Evolutionary conservation across 2,113 vertebrate species (phyloP), one percentile per base, ranked within the genome.

Genomic region (Hypomesus transpacificus): DNA sequence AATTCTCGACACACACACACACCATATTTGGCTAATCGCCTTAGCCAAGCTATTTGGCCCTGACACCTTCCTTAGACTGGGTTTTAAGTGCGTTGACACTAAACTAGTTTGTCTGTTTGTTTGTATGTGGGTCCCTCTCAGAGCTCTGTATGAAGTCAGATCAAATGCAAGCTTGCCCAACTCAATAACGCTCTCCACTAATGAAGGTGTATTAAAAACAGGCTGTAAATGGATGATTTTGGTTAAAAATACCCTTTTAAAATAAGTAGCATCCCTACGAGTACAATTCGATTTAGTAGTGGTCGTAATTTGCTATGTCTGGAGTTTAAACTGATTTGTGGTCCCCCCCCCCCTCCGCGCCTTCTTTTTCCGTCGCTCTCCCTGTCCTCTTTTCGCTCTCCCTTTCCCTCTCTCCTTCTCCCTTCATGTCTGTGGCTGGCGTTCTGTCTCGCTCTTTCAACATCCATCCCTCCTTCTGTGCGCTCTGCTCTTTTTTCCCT

Each of bases 21-120:
- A n/a, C n/a, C n/a, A 73, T 80, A 68, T 72, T 72, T 74, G 60
- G n/a, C 39, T 75, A 81, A 82, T 80, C 50, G 2, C 51, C 78
- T 82, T 76, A 66, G 66, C 68, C 21, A 24, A 46, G 57, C 73
- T 68, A 31, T 61, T 73, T 21, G n/a, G 58, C 65, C 65, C 53
- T 31, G 75, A 58, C 59, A 14, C 28, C 66, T 50, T 70, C 71
- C 50, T 17, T 46, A 59, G n/a, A 31, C n/a, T 53, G 52, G 18
- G 22, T 3, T 68, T 31, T 31, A 52, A 67, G n/a, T 51, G 65
- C 20, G 9, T 20, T 9, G 5, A 56, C 39, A 46, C 39, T 46
- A 7, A 13, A 46, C 9, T 46, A 2, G 39, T 46, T 11, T 46
- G 39, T 46, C 9, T 34, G 31, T 26, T 26, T 26, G 24, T 26